Percentiles rank a stretch among this genome's conserved stretches.
Conservation (phyloP, 1,140 invertebrate genomes). For the Hylaeus anthracinus region DNA sequence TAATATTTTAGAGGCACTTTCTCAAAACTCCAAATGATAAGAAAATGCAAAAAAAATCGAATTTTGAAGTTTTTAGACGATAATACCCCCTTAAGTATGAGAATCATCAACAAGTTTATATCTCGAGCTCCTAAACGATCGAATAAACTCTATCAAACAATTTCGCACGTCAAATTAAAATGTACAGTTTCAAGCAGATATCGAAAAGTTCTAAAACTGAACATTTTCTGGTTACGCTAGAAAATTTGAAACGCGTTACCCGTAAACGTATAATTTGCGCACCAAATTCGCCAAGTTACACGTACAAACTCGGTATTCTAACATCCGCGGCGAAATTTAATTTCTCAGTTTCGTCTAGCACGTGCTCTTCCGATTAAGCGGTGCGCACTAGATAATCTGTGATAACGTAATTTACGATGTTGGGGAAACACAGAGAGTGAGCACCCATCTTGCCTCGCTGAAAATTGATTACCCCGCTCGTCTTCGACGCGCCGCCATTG, state of each 20-base stretch:
- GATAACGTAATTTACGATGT: constrained; percentile 14
- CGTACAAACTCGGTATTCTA: background rate
- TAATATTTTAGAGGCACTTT: no score
- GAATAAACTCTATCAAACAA: no score
- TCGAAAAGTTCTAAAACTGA: no score
- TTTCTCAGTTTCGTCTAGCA: background rate
- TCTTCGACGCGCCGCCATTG: background rate
- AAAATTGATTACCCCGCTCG: background rate
- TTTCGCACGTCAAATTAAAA: no score
- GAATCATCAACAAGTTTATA: no score
- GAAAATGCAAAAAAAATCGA: no score
- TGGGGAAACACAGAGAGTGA: background rate
- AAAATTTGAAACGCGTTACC: background rate
- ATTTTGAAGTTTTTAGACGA: no score
- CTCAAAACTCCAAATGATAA: no score
- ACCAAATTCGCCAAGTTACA: background rate
- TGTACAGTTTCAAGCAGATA: background rate
- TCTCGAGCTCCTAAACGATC: no score
- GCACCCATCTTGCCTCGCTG: background rate
- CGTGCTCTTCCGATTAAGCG: constrained; percentile 6
- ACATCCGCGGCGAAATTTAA: constrained; percentile 12
- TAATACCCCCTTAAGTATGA: no score
- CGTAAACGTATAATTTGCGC: background rate
- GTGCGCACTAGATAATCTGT: background rate
- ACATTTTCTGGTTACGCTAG: background rate